phyloP scores from a whole-genome alignment of 2,888 invertebrate genomes.

The Conistra vaccinii region DNA sequence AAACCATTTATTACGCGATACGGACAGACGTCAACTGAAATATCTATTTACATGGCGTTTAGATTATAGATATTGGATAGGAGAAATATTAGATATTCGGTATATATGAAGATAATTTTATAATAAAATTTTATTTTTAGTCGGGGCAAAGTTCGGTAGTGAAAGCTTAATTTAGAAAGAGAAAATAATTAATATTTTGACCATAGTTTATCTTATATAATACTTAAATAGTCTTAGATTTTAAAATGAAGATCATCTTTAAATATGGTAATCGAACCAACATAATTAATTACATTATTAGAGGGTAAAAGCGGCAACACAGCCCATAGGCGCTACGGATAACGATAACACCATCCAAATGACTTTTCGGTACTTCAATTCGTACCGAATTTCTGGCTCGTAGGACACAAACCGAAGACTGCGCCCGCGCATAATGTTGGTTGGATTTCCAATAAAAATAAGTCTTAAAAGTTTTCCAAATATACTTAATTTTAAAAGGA shows the following conservation, averaged over 20 bases:
- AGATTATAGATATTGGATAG: conserved; percentile 20
- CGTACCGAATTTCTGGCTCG: neutral
- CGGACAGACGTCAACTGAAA: conserved; percentile 87
- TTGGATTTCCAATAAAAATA: conserved; percentile 13
- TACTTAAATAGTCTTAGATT: conserved; percentile 6
- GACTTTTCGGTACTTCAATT: fast-evolving
- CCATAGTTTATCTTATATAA: conserved; percentile 9
- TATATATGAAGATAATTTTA: neutral
- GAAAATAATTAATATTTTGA: conserved; percentile 17
- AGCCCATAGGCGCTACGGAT: neutral
- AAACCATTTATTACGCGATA: conserved; percentile 57
- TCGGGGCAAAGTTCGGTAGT: conserved; percentile 6
- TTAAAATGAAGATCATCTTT: neutral
- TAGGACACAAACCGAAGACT: neutral
- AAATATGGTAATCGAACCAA: conserved; percentile 20
- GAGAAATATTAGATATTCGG: neutral
- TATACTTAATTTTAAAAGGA: conserved; percentile 4
- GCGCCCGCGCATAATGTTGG: neutral
- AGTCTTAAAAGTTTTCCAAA: neutral
- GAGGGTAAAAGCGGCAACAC: neutral
- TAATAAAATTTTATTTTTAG: neutral
- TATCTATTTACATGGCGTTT: conserved; percentile 60
- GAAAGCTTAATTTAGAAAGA: neutral
- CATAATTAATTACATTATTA: neutral
- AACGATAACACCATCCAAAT: neutral